These are phyloP conservation scores for Zygothrica quintamaculata DNA, from an alignment of 2,888 invertebrate genomes.

Conservation along the genomic window DNA sequence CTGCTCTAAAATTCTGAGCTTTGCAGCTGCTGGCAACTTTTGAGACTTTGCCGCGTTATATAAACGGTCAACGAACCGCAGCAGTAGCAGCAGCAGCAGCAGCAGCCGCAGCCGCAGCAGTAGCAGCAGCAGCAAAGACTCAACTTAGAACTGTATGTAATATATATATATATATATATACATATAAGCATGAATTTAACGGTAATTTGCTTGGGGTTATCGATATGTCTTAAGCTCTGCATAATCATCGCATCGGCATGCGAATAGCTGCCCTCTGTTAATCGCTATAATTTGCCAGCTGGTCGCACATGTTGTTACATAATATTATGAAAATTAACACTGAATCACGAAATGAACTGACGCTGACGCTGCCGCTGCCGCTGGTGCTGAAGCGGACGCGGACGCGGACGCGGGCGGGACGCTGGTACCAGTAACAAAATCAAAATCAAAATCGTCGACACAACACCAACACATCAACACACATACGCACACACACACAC, in stretches of 20 bases:
- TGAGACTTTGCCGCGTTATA: conserved; percentile 58
- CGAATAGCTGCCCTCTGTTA: conserved; percentile 2
- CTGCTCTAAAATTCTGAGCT: conserved; percentile 59
- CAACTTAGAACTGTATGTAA: conserved; percentile 2
- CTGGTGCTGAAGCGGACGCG: too few species aligned
- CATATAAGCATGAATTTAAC: neutral
- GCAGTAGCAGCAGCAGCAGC: neutral
- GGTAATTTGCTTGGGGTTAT: conserved; percentile 8
- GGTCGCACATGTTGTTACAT: conserved; percentile 74
- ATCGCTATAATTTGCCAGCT: conserved; percentile 26
- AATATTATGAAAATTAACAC: conserved; percentile 81
- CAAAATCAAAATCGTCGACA: conserved; percentile 65
- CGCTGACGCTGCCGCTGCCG: conserved; percentile 65
- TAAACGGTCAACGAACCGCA: conserved; percentile 59
- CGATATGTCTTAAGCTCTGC: neutral
- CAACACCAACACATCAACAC: conserved; percentile 29
- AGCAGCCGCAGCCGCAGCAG: neutral
- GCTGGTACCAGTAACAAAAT: conserved; percentile 72
- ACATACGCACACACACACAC: conserved; percentile 2
- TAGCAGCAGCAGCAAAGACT: neutral
- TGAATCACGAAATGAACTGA: conserved; percentile 69
- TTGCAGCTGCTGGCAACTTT: conserved; percentile 49
- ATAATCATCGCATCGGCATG: conserved; percentile 3
- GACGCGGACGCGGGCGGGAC: too few species aligned
- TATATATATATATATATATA: too few species aligned